phyloP scores from a whole-genome alignment of 2,113 vertebrate genomes.

The Colius striatus region DNA sequence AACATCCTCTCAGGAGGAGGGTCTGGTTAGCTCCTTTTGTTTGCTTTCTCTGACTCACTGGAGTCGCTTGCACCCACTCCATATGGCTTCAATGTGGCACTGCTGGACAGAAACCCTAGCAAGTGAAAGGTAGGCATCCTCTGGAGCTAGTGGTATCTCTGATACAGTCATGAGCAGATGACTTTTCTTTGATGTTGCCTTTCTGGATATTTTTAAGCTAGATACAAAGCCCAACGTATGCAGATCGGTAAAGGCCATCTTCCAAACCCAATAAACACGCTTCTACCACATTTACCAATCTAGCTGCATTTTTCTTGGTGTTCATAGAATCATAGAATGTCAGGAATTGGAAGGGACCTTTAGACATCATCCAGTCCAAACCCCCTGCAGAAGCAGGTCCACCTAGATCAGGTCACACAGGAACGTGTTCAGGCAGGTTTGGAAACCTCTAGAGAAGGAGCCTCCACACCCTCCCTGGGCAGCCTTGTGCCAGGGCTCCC shows the following conservation, averaged over 20 bases:
- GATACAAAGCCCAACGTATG: neutral
- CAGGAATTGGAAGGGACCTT: no score
- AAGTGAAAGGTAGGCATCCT: neutral
- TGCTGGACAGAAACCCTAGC: neutral
- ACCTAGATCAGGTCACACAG: no score
- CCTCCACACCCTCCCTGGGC: no score
- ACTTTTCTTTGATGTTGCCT: neutral
- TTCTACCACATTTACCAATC: neutral
- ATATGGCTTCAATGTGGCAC: neutral
- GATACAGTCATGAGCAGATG: neutral
- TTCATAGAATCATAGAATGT: no score
- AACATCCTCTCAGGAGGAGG: neutral
- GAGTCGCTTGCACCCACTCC: neutral
- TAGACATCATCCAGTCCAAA: no score
- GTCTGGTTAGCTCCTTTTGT: neutral
- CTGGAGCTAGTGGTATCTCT: neutral
- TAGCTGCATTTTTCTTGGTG: neutral
- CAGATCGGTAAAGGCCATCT: neutral
- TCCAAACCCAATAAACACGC: neutral
- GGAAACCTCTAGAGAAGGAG: no score
- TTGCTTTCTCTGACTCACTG: neutral
- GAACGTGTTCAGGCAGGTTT: no score
- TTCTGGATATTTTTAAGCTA: neutral
- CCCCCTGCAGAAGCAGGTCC: no score
- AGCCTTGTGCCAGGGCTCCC: no score